Base-by-base conservation (phyloP, 2,113 vertebrate genomes). In the Sturnira hondurensis region DNA sequence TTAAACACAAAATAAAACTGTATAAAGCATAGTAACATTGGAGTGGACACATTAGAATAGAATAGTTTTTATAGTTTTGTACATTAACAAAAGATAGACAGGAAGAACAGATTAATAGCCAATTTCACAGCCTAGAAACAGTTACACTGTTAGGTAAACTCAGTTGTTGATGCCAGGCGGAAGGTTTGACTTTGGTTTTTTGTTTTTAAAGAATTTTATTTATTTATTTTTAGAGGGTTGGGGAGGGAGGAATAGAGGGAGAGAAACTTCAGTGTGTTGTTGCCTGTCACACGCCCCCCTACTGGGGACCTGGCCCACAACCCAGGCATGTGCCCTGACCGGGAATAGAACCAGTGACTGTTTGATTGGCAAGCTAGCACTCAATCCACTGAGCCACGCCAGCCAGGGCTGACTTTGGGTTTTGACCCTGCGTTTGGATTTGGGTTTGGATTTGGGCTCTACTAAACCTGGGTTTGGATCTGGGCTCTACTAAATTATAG, bases 21-120 rank as follows among this genome's bases (percentile, higher is more conserved):
- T 84, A 58, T 19, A 68, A 77, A 84, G 41, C 63, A 52, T 80
- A 38, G 28, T 41, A 85, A 67, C 22, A 56, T 70, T 70, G 63
- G 52, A 89, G 45, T 43, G 24, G 65, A 81, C 28, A 65, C 13
- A 63, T 76, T 56, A 76, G 43, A 56, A 33, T 43, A 71, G 20
- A 90, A 90, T 86, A 13, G 12, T 77, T 88, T 92, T 70, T 56
- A 41, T 83, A 67, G 17, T 70, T 90, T 84, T 92, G 70, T 93
- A 65, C 43, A 85, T 63, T 92, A 74, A 36, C 45, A 5, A 52
- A 56, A 12, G 15, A 43, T 33, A 70, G 15, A 43, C 26, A 70
- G 87, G 65, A 82, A 54, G 38, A 58, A 52, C 22, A 47, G n/a
- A 87, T 41, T 43, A 74, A 74, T 88, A 70, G 33, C 19, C 81